Evolutionary conservation across 2,888 invertebrate genomes (phyloP), one percentile per base, ranked within the genome.

Genomic region (Polydrusus pterygomalis): DNA sequence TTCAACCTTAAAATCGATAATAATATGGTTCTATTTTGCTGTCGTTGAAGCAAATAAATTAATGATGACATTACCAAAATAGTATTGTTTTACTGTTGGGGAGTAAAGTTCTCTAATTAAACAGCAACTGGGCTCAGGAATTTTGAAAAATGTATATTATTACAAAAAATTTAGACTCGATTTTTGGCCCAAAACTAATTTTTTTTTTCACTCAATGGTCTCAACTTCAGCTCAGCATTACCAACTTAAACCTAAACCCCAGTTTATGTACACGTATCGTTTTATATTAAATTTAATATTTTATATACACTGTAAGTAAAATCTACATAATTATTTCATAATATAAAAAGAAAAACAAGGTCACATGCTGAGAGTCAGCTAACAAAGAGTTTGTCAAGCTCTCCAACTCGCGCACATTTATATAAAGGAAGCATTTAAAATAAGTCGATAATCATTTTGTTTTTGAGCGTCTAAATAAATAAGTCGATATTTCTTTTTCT

Each of bases 221-320:
- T 62, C 62, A 38, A 49, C 56, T 17, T 38, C 63, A 51, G 11
- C 34, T 30, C 45, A 38, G 65, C 58, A 40, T 67, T 67, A 47
- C 63, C 71, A 70, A 71, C 70, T 70, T 75, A 75, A 71, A 72
- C 64, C 76, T 76, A 76, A 67, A 82, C 81, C 82, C 83, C 82
- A 80, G 74, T 80, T 77, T 82, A 81, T 83, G 81, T 84, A 84
- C 84, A 84, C 71, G 51, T 76, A 67, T 76, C 47, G 56, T 63
- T 79, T 81, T 79, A 82, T 79, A 79, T 79, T 80, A 78, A 78
- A 79, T 79, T 77, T 79, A 81, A 78, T 78, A 79, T 75, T 77
- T 76, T 83, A 83, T 84, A 79, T 83, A 84, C 82, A 84, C 76
- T 78, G 80, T 81, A 82, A 78, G 79, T 81, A 80, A 80, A 81